Evolutionary conservation across 2,888 invertebrate species (phyloP), one percentile per base, ranked within the genome.

Genomic region (Busseola fusca): DNA sequence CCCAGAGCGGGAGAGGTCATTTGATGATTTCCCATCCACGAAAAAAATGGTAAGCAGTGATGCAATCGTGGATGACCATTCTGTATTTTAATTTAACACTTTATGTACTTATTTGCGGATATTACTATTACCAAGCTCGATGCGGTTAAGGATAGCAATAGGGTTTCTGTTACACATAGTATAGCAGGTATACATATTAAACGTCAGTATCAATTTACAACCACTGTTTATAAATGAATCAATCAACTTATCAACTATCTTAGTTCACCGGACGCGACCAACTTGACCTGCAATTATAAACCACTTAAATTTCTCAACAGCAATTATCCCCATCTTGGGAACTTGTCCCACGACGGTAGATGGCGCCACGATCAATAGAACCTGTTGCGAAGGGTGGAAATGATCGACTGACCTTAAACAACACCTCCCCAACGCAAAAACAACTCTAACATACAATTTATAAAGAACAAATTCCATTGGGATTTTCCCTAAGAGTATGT

Each of bases 331-430:
- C 62, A 74, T 75, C 81, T 72, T 76, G 66, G 59, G 42, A 78
- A 85, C 76, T 84, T 77, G 74, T 71, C 63, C 72, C 76, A 70
- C 54, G 21, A 27, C 75, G 37, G 59, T 90, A 93, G 92, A 90
- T 91, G 93, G 89, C 92, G 91, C 87, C 80, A 74, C 85, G 85
- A 90, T 92, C 92, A 85, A 92, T 92, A 86, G 81, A 85, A 92
- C 93, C 90, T 92, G 93, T 92, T 92, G 91, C 90, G 58, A 78
- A 84, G 81, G 83, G 85, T 78, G 79, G 64, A 81, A 82, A 81
- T 90, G 91, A 86, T 90, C 92, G 83, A 91, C 87, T 92, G 88
- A 91, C 92, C 92, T 90, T 87, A 87, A 86, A 88, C 73, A 78
- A 64, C 69, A 73, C 7, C 10, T 4, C 52, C 12, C 30, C 78